Evolutionary conservation across 2,888 invertebrate species (phyloP), one percentile per base, ranked within the genome.

Genomic region (Callimorpha dominula): DNA sequence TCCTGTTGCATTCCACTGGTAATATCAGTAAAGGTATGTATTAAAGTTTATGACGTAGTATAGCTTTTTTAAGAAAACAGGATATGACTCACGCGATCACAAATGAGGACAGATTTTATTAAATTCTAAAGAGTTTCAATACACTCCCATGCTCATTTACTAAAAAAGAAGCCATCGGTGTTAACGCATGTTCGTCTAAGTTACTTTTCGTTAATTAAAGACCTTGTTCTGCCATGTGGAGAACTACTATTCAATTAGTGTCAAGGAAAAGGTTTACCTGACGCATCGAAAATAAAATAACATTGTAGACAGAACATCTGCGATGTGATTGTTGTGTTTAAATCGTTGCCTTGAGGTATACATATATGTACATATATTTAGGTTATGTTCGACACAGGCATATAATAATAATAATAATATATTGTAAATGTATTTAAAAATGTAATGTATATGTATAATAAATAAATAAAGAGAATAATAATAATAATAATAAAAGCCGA

Each of bases 11-110:
- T 50, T 20, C 50, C 42, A 57, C 57, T 71, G 68, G 67, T 62
- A 49, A 17, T 31, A 31, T 14, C 43, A 72, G 17, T 68, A 57
- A 66, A 76, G 15, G 71, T 74, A 46, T 31, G 31, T 43, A 65
- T 68, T 54, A 65, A 17, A 65, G 71, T 71, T 73, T 72, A 74
- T 60, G 70, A 57, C 57, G 49, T 68, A 63, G 71, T 70, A 17
- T 74, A 15, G 65, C 57, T 20, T 60, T 49, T 43, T 67, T 82
- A 65, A 67, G 57, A 80, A 50, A 74, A 31, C 76, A 77, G 74
- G 77, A 79, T 73, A 67, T 84, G 83, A 85, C 71, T 81, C 79
- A 81, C 70, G 15, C 65, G 40, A 65, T 72, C 52, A 20, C 42
- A 42, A 71, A 68, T 71, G 69, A 76, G 76, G 76, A 74, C 73